These are phyloP conservation scores for Oreotrochilus melanogaster DNA, from an alignment of 2,113 vertebrate genomes.

Conservation along the genomic window DNA sequence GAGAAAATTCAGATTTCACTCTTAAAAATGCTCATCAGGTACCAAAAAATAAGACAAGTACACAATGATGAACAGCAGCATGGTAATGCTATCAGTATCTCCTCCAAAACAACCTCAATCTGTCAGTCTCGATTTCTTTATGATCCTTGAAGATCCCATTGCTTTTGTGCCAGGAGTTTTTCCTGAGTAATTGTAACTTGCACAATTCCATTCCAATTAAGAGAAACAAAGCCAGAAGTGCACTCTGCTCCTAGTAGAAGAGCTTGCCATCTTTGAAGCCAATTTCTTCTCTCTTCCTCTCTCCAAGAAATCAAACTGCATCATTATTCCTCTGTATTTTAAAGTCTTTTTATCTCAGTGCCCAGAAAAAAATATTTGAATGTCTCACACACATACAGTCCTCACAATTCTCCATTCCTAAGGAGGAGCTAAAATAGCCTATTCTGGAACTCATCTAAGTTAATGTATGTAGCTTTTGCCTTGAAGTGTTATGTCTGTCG, in stretches of 20 bases:
- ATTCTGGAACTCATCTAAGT: neutral
- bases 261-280: neutral
- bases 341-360: neutral
- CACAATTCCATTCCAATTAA: constrained; percentile 58
- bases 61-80: neutral
- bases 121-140: constrained; percentile 46
- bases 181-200: constrained; percentile 48
- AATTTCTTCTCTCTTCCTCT: neutral
- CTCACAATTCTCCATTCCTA: neutral
- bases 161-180: constrained; percentile 16
- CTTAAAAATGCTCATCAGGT: neutral
- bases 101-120: constrained; percentile 47
- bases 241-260: neutral
- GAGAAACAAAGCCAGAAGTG: constrained; percentile 26
- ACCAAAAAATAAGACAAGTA: neutral
- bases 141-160: neutral
- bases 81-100: neutral
- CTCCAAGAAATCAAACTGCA: neutral
- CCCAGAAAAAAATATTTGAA: neutral
- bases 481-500: neutral
- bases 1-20: neutral
- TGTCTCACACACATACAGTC: neutral
- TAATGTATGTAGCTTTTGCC: rapidly evolving
- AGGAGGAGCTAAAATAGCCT: neutral
- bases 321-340: neutral